Conservation (phyloP, 2,113 vertebrate species). For the Ammospiza nelsoni region DNA sequence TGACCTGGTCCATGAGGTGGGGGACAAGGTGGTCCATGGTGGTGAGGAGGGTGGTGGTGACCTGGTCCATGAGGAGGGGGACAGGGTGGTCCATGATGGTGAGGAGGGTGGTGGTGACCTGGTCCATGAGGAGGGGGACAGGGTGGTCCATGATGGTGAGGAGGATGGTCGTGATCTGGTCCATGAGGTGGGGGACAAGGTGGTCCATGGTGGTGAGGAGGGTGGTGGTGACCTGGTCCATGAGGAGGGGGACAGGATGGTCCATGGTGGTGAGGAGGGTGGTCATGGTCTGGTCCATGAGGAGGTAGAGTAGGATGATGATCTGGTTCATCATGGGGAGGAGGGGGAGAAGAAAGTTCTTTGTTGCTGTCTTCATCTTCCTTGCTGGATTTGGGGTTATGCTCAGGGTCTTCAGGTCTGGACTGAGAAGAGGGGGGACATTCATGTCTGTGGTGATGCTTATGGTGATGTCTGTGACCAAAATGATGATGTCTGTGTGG, state of each 20-base stretch:
- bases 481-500: not conserved
- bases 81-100: not conserved
- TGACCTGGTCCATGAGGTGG: not conserved
- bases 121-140: not conserved
- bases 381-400: not conserved
- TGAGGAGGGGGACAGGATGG: not conserved
- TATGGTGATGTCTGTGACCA: not conserved
- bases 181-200: not conserved
- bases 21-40: not conserved
- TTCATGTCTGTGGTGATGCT: not conserved
- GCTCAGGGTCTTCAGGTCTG: not conserved
- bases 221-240: not conserved
- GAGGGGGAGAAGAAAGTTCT: not conserved
- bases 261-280: not conserved
- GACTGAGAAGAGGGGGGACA: not conserved
- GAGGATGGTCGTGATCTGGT: rapidly evolving
- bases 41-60: not conserved
- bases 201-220: not conserved
- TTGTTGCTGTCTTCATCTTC: not conserved
- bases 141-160: not conserved
- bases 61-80: not conserved
- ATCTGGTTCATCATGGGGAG: not conserved
- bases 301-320: not conserved
- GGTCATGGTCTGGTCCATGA: not conserved
- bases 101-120: not conserved